Evolutionary conservation across 1,140 invertebrate species (phyloP).

Genomic region (Rhyzopertha dominica): DNA sequence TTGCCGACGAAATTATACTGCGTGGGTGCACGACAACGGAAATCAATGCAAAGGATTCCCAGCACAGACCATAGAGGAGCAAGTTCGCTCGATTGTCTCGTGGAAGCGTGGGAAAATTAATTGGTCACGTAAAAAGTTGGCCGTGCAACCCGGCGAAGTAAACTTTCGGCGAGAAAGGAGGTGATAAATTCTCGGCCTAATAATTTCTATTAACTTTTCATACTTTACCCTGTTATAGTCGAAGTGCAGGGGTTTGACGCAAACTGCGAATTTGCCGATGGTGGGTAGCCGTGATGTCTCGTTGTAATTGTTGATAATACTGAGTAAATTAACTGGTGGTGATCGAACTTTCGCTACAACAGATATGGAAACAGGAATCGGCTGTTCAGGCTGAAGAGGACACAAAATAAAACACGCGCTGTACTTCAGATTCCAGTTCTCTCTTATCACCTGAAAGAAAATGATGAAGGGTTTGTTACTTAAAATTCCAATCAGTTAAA

Average conservation of each 20-base stretch:
- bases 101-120: too few species aligned
- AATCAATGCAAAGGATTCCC: too few species aligned
- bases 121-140: too few species aligned
- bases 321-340: slow-evolving; percentile 59
- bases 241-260: slow-evolving; percentile 90
- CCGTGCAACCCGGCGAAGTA: too few species aligned
- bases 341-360: slow-evolving; percentile 56
- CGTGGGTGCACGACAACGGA: too few species aligned
- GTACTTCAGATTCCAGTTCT: slow-evolving; percentile 93
- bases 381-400: slow-evolving; percentile 55
- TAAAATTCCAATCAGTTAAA: too few species aligned
- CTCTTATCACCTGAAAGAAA: slow-evolving; percentile 66
- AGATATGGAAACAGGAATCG: slow-evolving; percentile 63
- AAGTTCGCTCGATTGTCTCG: too few species aligned
- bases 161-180: too few species aligned
- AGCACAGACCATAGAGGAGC: too few species aligned
- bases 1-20: too few species aligned
- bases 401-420: slow-evolving; percentile 87
- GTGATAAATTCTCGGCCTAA: too few species aligned
- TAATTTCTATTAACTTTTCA: slow-evolving; percentile 13
- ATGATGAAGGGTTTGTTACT: slow-evolving; percentile 11
- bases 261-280: slow-evolving; percentile 79
- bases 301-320: slow-evolving; percentile 48
- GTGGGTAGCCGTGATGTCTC: slow-evolving; percentile 39
- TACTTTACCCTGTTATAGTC: slow-evolving; percentile 73